These are phyloP conservation scores for Lindbergichthys nudifrons DNA, from an alignment of 2,797 vertebrate genomes.

Conservation along the genomic window DNA sequence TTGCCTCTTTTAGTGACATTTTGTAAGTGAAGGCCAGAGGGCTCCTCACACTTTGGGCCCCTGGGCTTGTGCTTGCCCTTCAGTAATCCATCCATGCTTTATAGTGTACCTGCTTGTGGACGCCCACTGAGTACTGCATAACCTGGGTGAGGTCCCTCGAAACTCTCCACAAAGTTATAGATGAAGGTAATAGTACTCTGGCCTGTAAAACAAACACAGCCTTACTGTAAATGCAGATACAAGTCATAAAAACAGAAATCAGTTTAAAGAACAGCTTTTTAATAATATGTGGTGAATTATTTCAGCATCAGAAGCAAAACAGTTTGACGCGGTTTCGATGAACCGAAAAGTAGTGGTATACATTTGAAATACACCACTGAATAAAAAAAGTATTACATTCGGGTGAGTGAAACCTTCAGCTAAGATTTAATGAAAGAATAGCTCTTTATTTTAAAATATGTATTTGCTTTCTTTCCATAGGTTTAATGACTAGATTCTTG, in stretches of 20 bases:
- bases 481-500: not conserved
- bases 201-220: constrained; percentile 69
- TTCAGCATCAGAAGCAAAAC: not conserved
- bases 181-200: constrained; percentile 82
- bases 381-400: not conserved
- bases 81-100: too few relatives aligned
- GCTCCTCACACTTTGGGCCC: too few relatives aligned
- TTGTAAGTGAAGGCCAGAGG: too few relatives aligned
- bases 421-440: not conserved
- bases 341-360: not conserved
- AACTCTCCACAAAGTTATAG: constrained; percentile 83
- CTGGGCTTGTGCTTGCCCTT: too few relatives aligned
- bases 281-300: not conserved
- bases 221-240: constrained; percentile 6
- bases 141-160: constrained; percentile 82
- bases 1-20: too few relatives aligned
- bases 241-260: not conserved
- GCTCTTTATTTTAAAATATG: not conserved
- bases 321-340: not conserved
- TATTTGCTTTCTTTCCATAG: not conserved
- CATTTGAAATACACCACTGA: not conserved
- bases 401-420: not conserved
- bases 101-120: constrained; percentile 76
- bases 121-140: constrained; percentile 76
- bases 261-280: not conserved